Evolutionary conservation across 2,888 invertebrate genomes (phyloP).

Genomic region (Eugnorisma glareosa): DNA sequence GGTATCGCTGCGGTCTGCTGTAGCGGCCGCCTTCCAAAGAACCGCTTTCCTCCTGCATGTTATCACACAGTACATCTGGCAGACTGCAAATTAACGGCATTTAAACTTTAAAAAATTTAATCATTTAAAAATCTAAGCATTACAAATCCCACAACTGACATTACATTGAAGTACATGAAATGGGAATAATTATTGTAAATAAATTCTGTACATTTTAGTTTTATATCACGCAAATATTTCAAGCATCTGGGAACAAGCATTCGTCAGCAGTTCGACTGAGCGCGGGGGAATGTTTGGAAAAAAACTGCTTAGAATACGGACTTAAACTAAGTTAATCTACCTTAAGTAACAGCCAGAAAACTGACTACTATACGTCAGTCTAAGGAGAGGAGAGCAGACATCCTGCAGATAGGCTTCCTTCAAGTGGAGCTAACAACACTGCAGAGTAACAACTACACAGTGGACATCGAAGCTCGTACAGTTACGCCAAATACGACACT

Average conservation of each 20-base stretch:
- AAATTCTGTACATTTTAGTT: conserved; percentile 28
- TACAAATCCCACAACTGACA: conserved; percentile 2
- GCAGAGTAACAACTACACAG: conserved; percentile 27
- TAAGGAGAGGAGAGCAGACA: conserved; percentile 31
- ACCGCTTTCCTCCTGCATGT: too few species aligned
- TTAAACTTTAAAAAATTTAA: conserved; percentile 23
- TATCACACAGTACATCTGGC: neutral
- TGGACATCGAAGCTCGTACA: conserved; percentile 25
- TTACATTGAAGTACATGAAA: neutral
- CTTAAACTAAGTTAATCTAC: conserved; percentile 48
- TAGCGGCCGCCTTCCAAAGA: neutral
- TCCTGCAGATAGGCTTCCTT: conserved; percentile 31
- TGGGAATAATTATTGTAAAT: conserved; percentile 30
- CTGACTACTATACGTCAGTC: conserved; percentile 55
- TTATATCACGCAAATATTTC: conserved; percentile 20
- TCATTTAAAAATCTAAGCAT: conserved; percentile 26
- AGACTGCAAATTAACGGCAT: neutral
- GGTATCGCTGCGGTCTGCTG: neutral
- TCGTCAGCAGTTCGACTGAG: conserved; percentile 31
- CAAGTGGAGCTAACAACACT: conserved; percentile 11
- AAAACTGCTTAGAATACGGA: conserved; percentile 24
- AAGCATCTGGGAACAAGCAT: conserved; percentile 11
- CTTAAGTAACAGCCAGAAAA: conserved; percentile 51
- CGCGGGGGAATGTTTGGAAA: conserved; percentile 3
- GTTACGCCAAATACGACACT: conserved; percentile 22